Evolutionary conservation across 2,113 vertebrate species (phyloP).

Genomic region (Oncorhynchus masou): DNA sequence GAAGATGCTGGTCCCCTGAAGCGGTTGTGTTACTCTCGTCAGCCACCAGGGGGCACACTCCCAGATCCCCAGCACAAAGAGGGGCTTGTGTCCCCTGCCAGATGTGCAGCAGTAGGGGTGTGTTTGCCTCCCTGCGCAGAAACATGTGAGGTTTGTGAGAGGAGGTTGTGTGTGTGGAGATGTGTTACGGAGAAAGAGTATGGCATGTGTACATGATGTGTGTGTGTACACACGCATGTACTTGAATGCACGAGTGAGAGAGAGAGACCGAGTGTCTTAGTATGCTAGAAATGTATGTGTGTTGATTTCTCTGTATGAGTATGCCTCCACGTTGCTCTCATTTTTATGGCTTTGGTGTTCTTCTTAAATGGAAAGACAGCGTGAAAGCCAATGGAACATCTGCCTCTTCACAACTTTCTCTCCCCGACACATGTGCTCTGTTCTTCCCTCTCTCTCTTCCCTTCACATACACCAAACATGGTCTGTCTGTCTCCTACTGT

Average conservation of each 20-base stretch:
- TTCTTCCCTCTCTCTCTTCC: not conserved
- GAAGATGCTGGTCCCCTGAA: not conserved
- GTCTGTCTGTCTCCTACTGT: slow-evolving; percentile 3
- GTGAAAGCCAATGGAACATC: not conserved
- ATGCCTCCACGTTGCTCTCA: slow-evolving; percentile 32
- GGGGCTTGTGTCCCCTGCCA: slow-evolving; percentile 12
- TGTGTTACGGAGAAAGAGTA: not conserved
- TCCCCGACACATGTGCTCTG: not conserved
- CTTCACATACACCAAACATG: slow-evolving; percentile 22
- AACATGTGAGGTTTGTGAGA: not conserved
- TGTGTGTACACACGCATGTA: not conserved
- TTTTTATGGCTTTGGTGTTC: slow-evolving; percentile 32
- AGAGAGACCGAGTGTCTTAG: not conserved
- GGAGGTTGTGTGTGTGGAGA: not conserved
- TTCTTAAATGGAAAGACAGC: not conserved
- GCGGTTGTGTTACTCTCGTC: not conserved
- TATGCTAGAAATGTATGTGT: not conserved
- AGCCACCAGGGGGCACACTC: slow-evolving; percentile 39
- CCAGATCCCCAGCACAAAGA: not conserved
- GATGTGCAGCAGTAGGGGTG: slow-evolving; percentile 26
- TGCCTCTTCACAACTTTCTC: not conserved
- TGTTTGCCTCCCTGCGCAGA: not conserved
- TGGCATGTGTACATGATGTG: not conserved
- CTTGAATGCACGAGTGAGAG: not conserved
- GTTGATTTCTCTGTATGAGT: slow-evolving; percentile 8